Base-by-base conservation (phyloP, 2,113 vertebrate genomes). In the Leucosticte australis region DNA sequence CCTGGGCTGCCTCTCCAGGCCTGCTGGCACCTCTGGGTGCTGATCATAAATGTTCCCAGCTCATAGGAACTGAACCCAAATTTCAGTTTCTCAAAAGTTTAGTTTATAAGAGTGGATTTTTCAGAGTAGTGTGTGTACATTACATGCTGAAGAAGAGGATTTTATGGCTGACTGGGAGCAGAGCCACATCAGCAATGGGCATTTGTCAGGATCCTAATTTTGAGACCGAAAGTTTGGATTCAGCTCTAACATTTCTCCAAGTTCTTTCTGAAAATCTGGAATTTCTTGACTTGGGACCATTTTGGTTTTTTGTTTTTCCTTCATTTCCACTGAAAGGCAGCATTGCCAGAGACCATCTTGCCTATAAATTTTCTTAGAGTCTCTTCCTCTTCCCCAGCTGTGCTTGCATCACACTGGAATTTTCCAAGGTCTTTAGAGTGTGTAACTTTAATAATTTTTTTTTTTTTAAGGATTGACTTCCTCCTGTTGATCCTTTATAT, bases 101-200 rank as follows among this genome's bases (percentile, higher is more conserved):
- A 2, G 7, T 26, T 67, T 55, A 4, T 42, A 15, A 62, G 26
- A 20, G n/a, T 76, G 15, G 17, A 9, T 57, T 53, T 91, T 52
- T 26, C 80, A 33, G 37, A 31, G 5, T 3, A 33, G 2, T 26
- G 3, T 33, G 2, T 12, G 6, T 19, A 3, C 0, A 3, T 14
- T 74, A 6, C 6, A 15, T 1, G 1, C 13, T 74, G 21, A 71
- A n/a, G 19, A 67, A 73, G 11, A 20, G 18, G 7, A 33, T 75
- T 87, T 70, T 42, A 15, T 35, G 13, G 4, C 37, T 53, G 46
- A 6, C 23, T 71, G 62, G 26, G 28, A 63, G 4, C 28, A 68
- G 57, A 64, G 35, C 37, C 33, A 5, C 11, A 42, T 41, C 39
- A 78, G 17, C 19, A 71, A 4, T 21, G 47, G 47, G 7, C 23